Evolutionary conservation across 2,888 invertebrate genomes (phyloP).

Genomic region (Congeria kusceri): DNA sequence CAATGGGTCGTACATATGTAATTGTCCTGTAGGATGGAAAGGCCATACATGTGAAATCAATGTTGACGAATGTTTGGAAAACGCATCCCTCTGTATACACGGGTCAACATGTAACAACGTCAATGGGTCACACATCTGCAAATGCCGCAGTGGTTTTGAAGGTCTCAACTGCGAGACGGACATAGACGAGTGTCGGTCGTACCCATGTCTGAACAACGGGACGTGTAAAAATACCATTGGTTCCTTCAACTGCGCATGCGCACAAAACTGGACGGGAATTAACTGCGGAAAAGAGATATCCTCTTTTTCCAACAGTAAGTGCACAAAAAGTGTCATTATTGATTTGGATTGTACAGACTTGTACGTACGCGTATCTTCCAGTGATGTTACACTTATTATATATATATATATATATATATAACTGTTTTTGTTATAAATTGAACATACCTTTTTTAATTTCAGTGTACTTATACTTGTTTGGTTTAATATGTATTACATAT

Average conservation of each 20-base stretch:
- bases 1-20: background rate
- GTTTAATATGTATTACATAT: too few relatives aligned
- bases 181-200: background rate
- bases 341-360: too few relatives aligned
- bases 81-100: background rate
- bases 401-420: too few relatives aligned
- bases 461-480: too few relatives aligned
- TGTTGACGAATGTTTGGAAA: conserved; percentile 10
- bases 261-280: background rate
- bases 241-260: background rate
- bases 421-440: too few relatives aligned
- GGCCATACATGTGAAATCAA: background rate
- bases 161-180: conserved; percentile 3
- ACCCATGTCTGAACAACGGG: background rate
- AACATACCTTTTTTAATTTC: too few relatives aligned
- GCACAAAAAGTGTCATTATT: too few relatives aligned
- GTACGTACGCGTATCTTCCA: too few relatives aligned
- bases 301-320: too few relatives aligned
- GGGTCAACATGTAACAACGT: background rate
- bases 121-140: background rate
- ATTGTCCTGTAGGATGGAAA: conserved; percentile 5
- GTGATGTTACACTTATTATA: too few relatives aligned
- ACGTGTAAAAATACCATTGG: conserved; percentile 4
- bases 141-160: background rate
- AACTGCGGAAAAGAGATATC: background rate